phyloP scores from a whole-genome alignment of 2,888 invertebrate species.

The Orthosia gothica region DNA sequence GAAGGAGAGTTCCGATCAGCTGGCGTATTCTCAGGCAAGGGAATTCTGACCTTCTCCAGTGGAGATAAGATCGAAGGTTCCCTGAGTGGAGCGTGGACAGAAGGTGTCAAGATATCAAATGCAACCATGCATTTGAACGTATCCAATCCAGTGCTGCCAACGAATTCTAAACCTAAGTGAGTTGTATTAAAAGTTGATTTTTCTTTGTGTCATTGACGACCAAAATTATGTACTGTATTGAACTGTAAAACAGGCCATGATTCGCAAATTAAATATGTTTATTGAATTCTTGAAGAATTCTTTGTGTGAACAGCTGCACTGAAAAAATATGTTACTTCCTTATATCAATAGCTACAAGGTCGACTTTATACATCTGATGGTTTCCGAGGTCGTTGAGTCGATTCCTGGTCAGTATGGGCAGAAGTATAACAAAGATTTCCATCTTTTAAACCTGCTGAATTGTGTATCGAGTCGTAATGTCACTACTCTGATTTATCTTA shows the following conservation, averaged over 20 bases:
- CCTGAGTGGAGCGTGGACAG: slow-evolving; percentile 94
- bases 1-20: slow-evolving; percentile 97
- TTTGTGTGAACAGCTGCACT: slow-evolving; percentile 17
- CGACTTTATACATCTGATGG: slow-evolving; percentile 15
- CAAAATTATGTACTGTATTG: neutral
- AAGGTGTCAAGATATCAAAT: slow-evolving; percentile 94
- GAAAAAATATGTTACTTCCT: slow-evolving; percentile 36
- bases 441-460: neutral
- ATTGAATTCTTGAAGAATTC: neutral
- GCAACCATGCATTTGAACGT: slow-evolving; percentile 94
- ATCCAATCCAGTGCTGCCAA: slow-evolving; percentile 90
- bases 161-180: slow-evolving; percentile 92
- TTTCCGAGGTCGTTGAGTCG: slow-evolving; percentile 9
- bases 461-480: neutral
- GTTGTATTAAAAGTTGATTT: slow-evolving; percentile 59
- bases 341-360: slow-evolving; percentile 27
- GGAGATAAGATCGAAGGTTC: slow-evolving; percentile 95
- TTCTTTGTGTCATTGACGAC: neutral
- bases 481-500: neutral
- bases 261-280: slow-evolving; percentile 1
- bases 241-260: neutral
- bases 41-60: slow-evolving; percentile 95
- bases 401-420: neutral
- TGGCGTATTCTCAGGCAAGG: slow-evolving; percentile 95
- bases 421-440: neutral